These are phyloP conservation scores for Sycophaga agraensis DNA, from an alignment of 1,140 invertebrate genomes.

Conservation along the genomic window DNA sequence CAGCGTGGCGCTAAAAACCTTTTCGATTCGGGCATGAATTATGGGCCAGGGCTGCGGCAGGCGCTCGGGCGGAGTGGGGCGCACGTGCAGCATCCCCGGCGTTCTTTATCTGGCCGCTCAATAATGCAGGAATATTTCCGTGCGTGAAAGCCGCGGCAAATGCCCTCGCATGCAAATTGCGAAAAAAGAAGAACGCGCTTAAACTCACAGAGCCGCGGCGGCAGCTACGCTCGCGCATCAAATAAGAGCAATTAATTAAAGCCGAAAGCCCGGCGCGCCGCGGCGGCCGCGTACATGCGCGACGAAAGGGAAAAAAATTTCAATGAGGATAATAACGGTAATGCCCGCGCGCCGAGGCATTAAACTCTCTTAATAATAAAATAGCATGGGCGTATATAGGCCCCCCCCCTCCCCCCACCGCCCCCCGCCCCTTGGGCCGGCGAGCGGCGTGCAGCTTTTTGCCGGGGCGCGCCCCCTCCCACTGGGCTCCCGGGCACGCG, in stretches of 20 bases:
- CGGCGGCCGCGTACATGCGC: conserved; percentile 1
- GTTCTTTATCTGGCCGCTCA: conserved; percentile 7
- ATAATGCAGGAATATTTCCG: conserved; percentile 6
- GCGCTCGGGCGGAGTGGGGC: no score
- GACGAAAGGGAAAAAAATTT: conserved; percentile 18
- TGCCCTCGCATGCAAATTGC: conserved; percentile 17
- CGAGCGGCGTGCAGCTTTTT: no score
- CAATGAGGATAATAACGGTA: conserved; percentile 25
- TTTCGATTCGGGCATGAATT: conserved; percentile 14
- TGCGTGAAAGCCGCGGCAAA: conserved; percentile 13
- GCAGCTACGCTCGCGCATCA: neutral
- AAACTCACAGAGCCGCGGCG: conserved; percentile 7
- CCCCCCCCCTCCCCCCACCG: neutral
- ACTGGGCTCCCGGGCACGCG: no score
- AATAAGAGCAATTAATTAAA: conserved; percentile 27
- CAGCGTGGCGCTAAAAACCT: conserved; percentile 7
- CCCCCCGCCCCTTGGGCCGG: no score
- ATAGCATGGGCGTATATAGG: conserved; percentile 1
- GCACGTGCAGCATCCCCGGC: no score
- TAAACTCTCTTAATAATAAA: conserved; percentile 29
- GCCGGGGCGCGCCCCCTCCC: no score
- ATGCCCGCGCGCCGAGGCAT: conserved; percentile 6
- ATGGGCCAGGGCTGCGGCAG: no score
- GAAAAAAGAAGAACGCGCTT: conserved; percentile 9
- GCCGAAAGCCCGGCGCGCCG: neutral